phyloP scores from a whole-genome alignment of 1,140 invertebrate species.

The Cydia strobilella region DNA sequence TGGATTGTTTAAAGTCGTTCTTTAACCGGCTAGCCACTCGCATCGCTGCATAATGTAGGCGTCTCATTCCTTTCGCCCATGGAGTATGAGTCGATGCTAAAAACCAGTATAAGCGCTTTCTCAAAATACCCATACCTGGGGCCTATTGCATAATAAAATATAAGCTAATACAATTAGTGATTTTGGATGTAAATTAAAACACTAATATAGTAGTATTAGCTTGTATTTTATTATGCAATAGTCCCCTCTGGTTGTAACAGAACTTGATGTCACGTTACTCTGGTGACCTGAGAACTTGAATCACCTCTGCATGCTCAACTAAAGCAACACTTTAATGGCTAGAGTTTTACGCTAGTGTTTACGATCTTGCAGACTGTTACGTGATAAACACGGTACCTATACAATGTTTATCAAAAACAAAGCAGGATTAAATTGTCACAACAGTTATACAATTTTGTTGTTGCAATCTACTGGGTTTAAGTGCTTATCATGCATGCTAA shows the following conservation, averaged over 20 bases:
- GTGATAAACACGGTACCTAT: background rate
- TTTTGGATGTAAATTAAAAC: no score
- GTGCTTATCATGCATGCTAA: no score
- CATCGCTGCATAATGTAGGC: conserved; percentile 7
- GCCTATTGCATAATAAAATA: no score
- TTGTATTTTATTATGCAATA: no score
- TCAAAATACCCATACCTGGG: background rate
- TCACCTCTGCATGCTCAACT: background rate
- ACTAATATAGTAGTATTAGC: no score
- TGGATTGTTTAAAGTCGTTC: background rate
- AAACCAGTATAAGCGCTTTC: background rate
- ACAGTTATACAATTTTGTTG: background rate
- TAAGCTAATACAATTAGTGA: no score
- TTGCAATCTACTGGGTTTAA: background rate
- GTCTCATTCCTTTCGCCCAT: background rate
- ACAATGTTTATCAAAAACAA: background rate
- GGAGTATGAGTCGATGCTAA: background rate
- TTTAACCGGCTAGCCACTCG: conserved; percentile 10
- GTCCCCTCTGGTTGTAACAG: background rate
- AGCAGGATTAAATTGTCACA: background rate
- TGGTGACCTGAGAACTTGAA: background rate
- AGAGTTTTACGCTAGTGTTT: background rate
- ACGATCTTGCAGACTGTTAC: background rate
- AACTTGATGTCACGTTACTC: background rate
- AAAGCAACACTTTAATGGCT: background rate